phyloP scores from a whole-genome alignment of 2,888 invertebrate genomes.

The Andricus curvator region DNA sequence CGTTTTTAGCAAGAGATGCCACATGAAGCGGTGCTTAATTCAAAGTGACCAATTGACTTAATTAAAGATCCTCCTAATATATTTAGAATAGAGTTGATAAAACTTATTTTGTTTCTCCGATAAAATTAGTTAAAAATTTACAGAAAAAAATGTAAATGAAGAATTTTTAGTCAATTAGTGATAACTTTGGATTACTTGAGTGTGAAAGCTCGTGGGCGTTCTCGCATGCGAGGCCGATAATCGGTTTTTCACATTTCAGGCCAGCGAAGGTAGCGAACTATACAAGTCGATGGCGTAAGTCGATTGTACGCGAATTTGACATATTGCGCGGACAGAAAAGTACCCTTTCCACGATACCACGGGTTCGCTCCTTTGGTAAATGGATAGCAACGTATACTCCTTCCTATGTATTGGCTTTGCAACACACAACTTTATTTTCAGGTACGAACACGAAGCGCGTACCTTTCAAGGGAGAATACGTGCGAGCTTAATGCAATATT shows the following conservation, averaged over 20 bases:
- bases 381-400: conserved; percentile 27
- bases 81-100: too few species aligned
- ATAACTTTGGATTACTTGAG: background rate
- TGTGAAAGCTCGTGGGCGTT: conserved; percentile 44
- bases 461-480: conserved; percentile 50
- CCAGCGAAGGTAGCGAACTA: conserved; percentile 54
- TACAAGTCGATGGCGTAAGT: conserved; percentile 61
- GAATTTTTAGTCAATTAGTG: background rate
- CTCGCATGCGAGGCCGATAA: conserved; percentile 58
- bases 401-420: conserved; percentile 14
- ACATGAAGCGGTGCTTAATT: too few species aligned
- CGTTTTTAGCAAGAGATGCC: too few species aligned
- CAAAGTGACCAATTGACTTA: too few species aligned
- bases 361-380: conserved; percentile 37
- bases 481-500: conserved; percentile 52
- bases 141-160: background rate
- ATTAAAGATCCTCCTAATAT: too few species aligned
- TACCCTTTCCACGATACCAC: conserved; percentile 42
- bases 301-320: conserved; percentile 59
- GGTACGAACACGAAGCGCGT: conserved; percentile 28
- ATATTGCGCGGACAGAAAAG: conserved; percentile 57
- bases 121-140: background rate
- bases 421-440: conserved; percentile 12
- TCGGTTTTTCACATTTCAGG: conserved; percentile 54
- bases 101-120: too few species aligned